phyloP scores from a whole-genome alignment of 2,797 vertebrate genomes.

The Lagodon rhomboides region DNA sequence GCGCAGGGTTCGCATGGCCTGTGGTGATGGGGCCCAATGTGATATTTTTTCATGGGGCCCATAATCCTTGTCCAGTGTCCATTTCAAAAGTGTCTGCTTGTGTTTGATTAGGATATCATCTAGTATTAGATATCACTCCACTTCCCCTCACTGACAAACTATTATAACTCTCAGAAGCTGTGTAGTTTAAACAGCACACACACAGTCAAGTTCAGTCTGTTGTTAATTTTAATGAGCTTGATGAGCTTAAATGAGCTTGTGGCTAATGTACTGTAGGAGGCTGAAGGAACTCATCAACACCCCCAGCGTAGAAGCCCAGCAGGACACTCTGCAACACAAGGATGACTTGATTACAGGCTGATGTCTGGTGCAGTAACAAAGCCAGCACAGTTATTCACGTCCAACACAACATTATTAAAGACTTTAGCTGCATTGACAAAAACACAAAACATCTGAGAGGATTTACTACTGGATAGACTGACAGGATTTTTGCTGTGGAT shows the following conservation, averaged over 20 bases:
- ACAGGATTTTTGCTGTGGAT: neutral
- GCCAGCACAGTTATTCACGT: neutral
- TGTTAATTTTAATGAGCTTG: neutral
- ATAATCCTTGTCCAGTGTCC: no score
- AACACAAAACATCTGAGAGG: neutral
- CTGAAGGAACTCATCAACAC: constrained; percentile 31
- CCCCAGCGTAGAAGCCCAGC: constrained; percentile 18
- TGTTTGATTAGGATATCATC: no score
- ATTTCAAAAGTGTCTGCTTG: no score
- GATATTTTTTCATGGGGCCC: no score
- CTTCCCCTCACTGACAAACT: neutral
- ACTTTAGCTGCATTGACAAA: neutral
- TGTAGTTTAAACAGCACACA: neutral
- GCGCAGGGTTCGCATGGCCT: no score
- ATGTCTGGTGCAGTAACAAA: neutral
- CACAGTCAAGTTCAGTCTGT: neutral
- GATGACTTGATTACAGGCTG: neutral
- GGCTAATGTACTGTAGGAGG: constrained; percentile 10
- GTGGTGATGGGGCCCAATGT: no score
- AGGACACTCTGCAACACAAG: neutral
- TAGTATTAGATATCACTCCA: no score
- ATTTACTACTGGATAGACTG: neutral
- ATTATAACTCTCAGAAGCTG: neutral
- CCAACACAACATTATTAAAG: neutral
- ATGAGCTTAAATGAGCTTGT: neutral